Percentiles rank a stretch among this genome's conserved stretches.
Evolutionary conservation across 2,797 vertebrate species (phyloP).

Genomic region (Novumbra hubbsi): DNA sequence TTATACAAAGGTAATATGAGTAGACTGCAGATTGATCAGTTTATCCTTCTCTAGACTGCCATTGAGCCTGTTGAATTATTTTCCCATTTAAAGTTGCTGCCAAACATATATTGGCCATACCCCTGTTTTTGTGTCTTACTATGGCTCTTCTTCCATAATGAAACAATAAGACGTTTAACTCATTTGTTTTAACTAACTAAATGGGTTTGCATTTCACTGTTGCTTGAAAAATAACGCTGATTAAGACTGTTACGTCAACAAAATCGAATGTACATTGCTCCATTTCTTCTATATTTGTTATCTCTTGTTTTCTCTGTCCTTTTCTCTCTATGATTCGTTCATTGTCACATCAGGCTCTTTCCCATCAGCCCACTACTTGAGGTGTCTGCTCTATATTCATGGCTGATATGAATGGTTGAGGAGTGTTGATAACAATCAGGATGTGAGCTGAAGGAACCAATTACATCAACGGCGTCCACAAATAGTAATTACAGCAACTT

Average conservation of each 20-base stretch:
- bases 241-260: constrained; percentile 50
- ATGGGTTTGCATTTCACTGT: constrained; percentile 55
- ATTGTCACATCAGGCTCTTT: constrained; percentile 52
- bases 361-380: constrained; percentile 54
- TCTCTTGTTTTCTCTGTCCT: constrained; percentile 30
- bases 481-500: constrained; percentile 59
- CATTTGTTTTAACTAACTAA: constrained; percentile 54
- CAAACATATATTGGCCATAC: constrained; percentile 41
- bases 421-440: constrained; percentile 66
- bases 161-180: constrained; percentile 54
- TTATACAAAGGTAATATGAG: too few species aligned
- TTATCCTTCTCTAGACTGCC: too few species aligned
- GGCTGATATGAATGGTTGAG: constrained; percentile 60
- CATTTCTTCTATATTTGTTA: too few species aligned
- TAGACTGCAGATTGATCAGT: too few species aligned
- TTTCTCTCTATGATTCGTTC: constrained; percentile 49
- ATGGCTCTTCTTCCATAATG: constrained; percentile 54
- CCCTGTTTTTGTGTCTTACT: constrained; percentile 39
- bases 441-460: constrained; percentile 64
- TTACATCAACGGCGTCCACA: constrained; percentile 63
- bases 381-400: constrained; percentile 67
- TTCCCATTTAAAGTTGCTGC: constrained; percentile 10
- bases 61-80: too few species aligned
- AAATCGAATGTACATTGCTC: constrained; percentile 26
- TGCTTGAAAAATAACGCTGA: constrained; percentile 59